Evolutionary conservation across 2,888 invertebrate species (phyloP).

Genomic region (Lathronympha strigana): DNA sequence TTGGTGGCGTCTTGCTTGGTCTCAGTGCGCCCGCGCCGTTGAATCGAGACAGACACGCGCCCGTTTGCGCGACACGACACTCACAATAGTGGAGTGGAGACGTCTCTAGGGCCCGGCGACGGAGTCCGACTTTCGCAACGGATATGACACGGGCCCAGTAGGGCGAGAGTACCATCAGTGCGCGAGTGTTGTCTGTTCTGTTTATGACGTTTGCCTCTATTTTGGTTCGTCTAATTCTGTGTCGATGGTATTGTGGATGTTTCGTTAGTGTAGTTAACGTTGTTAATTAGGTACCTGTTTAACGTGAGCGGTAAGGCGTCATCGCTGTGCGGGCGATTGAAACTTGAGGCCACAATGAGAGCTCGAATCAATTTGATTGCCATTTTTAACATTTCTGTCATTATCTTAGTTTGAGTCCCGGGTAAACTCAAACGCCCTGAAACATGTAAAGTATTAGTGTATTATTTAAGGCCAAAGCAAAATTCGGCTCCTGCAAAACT

Average conservation of each 20-base stretch:
- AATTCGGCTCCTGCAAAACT: too few species aligned
- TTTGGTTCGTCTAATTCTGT: conserved; percentile 42
- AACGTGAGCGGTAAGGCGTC: conserved; percentile 26
- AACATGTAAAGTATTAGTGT: too few species aligned
- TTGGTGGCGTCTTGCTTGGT: conserved; percentile 48
- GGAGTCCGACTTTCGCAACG: conserved; percentile 40
- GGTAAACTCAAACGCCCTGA: too few species aligned
- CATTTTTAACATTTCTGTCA: too few species aligned
- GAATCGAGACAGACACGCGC: conserved; percentile 75
- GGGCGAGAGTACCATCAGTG: conserved; percentile 31
- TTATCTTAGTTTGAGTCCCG: too few species aligned
- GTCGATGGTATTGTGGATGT: conserved; percentile 39
- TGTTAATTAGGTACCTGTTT: conserved; percentile 37
- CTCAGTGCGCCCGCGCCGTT: conserved; percentile 74
- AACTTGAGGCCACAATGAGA: conserved; percentile 32
- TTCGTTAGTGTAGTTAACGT: conserved; percentile 36
- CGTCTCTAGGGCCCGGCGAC: conserved; percentile 47
- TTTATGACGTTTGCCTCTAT: conserved; percentile 42
- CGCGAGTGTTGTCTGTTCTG: conserved; percentile 35
- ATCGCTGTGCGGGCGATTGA: conserved; percentile 15
- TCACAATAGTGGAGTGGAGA: too few species aligned
- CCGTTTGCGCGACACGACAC: conserved; percentile 52
- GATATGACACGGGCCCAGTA: conserved; percentile 40
- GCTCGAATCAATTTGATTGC: conserved; percentile 7
- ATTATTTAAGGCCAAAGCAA: too few species aligned